Percentiles rank a stretch among this genome's conserved stretches.
These are phyloP conservation scores for Festucalex cinctus DNA, from an alignment of 2,113 vertebrate genomes.

Conservation along the genomic window DNA sequence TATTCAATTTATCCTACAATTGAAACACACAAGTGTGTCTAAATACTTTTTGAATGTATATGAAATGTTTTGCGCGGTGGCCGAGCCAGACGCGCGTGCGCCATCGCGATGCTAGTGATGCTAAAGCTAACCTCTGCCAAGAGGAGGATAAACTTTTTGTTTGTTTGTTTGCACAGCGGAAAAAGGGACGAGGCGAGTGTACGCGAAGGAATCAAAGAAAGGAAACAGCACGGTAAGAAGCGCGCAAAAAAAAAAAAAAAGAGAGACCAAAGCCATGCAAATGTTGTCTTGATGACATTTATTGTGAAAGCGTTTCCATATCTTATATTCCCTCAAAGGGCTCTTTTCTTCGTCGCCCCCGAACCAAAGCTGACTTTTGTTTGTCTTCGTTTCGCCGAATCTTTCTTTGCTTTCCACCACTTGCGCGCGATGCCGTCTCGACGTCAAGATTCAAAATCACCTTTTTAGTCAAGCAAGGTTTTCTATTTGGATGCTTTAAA, in stretches of 20 bases:
- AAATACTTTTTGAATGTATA: conserved; percentile 1
- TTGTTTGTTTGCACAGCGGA: neutral
- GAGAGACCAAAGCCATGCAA: conserved; percentile 1
- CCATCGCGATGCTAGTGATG: neutral
- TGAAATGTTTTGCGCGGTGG: neutral
- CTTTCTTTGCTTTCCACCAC: neutral
- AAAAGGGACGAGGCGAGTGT: neutral
- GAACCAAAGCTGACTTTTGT: neutral
- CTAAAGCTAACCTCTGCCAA: neutral
- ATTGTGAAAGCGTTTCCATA: neutral
- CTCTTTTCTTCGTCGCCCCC: neutral
- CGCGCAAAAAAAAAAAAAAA: too few relatives aligned
- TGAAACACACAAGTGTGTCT: neutral
- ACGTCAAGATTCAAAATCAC: too few relatives aligned
- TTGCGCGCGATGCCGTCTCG: neutral
- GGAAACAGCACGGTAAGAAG: neutral
- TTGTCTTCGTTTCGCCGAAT: neutral
- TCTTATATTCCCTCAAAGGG: neutral
- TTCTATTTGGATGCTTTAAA: too few relatives aligned
- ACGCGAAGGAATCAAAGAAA: neutral
- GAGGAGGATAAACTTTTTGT: conserved; percentile 1
- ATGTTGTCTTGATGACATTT: neutral
- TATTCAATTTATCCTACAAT: neutral
- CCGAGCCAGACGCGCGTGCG: neutral
- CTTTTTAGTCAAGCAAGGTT: too few relatives aligned